Conservation (phyloP, 2,113 vertebrate species). For the Candoia aspera region DNA sequence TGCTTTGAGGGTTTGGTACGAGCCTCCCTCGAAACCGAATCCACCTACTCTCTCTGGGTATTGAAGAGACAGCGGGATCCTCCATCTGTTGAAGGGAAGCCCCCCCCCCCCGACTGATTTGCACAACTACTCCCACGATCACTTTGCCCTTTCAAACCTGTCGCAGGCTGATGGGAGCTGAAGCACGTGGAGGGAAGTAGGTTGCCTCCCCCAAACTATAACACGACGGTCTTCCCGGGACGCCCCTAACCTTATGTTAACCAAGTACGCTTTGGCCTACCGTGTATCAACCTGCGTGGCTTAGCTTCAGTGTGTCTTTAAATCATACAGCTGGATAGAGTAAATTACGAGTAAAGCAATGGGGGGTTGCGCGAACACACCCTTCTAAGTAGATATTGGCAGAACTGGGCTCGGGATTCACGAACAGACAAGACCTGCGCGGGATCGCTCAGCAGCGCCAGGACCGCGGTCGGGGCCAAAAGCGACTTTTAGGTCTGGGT, state of each 20-base stretch:
- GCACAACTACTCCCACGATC: neutral
- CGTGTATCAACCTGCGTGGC: neutral
- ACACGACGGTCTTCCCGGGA: neutral
- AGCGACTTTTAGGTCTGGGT: neutral
- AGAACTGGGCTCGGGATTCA: neutral
- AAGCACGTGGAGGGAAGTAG: neutral
- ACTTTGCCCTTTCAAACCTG: neutral
- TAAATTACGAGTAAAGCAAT: neutral
- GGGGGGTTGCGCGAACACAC: neutral
- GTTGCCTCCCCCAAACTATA: neutral
- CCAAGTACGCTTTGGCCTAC: neutral
- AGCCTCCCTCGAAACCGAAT: no score
- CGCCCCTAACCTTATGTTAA: neutral
- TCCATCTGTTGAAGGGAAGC: no score
- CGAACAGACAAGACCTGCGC: neutral
- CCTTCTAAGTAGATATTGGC: neutral
- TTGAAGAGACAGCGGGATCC: no score
- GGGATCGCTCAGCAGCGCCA: neutral
- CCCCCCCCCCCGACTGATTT: neutral
- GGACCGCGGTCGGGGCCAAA: neutral
- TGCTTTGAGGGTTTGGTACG: no score
- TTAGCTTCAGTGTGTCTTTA: neutral
- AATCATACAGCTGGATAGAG: neutral
- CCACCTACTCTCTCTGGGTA: no score
- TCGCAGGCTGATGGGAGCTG: neutral